Conservation (phyloP, 1,140 invertebrate species). For the Metopolophium dirhodum region DNA sequence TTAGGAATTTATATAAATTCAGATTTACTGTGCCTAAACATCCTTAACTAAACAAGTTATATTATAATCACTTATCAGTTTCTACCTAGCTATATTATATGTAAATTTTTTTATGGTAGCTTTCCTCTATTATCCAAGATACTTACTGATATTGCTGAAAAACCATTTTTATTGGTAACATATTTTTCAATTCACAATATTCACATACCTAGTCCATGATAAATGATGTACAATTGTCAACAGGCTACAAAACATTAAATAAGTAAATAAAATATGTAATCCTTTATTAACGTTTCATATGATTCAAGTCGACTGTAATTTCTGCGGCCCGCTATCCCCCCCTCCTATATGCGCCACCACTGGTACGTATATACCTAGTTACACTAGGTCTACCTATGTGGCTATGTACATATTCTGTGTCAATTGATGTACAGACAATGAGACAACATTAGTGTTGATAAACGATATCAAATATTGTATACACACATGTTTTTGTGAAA, state of each 20-base stretch:
- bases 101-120: background rate
- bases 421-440: background rate
- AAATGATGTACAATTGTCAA: background rate
- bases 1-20: background rate
- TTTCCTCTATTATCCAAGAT: background rate
- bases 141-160: background rate
- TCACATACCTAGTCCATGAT: background rate
- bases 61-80: background rate
- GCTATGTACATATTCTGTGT: background rate
- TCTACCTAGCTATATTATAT: background rate
- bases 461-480: slow-evolving; percentile 45
- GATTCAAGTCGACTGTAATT: background rate
- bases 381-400: too few relatives aligned
- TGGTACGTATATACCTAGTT: background rate
- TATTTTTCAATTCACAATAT: background rate
- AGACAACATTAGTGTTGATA: slow-evolving; percentile 20
- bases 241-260: background rate
- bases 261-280: background rate
- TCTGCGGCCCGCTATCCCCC: background rate
- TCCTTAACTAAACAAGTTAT: background rate
- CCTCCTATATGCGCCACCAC: background rate
- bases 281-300: background rate
- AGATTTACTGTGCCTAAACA: background rate
- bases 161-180: background rate
- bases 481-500: slow-evolving; percentile 38